A percentile compares a stretch with the other conserved stretches of the same genome.
Conservation (phyloP, 2,797 vertebrate genomes). For the Pelochelys cantorii region DNA sequence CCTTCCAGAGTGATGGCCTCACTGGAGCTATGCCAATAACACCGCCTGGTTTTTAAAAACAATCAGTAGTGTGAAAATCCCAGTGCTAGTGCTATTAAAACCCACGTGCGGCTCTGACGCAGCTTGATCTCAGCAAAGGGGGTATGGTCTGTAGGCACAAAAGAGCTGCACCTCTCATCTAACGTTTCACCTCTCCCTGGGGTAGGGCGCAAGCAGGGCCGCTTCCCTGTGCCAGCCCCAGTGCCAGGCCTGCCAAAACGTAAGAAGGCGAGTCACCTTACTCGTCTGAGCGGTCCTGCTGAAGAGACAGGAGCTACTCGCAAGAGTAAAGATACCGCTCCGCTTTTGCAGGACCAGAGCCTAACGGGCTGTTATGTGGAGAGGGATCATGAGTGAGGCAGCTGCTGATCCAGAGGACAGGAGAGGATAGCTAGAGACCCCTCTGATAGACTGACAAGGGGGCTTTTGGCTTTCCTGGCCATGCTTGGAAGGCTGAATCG, state of each 20-base stretch:
- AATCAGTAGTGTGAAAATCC: neutral
- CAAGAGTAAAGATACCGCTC: neutral
- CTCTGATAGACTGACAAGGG: neutral
- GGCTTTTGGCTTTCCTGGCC: neutral
- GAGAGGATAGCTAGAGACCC: rapidly evolving
- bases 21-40: neutral
- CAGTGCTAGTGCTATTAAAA: neutral
- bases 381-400: neutral
- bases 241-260: neutral
- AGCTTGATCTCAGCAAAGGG: neutral
- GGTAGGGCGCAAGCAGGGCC: neutral
- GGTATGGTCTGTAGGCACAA: neutral
- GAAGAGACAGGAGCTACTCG: neutral
- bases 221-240: neutral
- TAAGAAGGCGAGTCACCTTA: neutral
- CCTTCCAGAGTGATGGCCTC: neutral
- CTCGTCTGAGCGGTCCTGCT: neutral
- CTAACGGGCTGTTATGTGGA: neutral
- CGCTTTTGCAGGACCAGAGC: neutral
- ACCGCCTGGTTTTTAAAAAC: neutral
- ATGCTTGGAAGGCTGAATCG: neutral
- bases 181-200: too few relatives aligned
- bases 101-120: neutral
- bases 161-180: neutral
- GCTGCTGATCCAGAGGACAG: rapidly evolving